Conservation (phyloP, 2,888 invertebrate genomes). For the Macaria notata region DNA sequence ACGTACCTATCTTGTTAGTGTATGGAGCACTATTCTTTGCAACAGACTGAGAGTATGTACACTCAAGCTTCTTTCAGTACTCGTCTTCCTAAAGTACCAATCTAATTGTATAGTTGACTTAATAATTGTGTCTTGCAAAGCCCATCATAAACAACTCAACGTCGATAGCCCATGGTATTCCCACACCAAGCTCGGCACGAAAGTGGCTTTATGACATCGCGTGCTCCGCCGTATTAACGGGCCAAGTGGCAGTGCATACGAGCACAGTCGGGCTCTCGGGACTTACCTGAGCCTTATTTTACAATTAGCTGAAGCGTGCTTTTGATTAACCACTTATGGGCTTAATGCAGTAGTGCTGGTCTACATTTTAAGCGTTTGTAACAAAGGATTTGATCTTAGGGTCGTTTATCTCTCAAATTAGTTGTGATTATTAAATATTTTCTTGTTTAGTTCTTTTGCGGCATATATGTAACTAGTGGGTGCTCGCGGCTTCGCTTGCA, state of each 20-base stretch:
- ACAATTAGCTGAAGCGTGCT: conserved; percentile 30
- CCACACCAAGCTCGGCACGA: conserved; percentile 38
- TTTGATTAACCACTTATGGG: conserved; percentile 13
- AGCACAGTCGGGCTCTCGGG: conserved; percentile 19
- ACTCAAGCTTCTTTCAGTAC: too few species aligned
- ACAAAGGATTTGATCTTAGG: not conserved
- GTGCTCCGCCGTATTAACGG: conserved; percentile 43
- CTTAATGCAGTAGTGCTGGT: conserved; percentile 8
- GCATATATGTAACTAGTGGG: too few species aligned
- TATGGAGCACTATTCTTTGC: too few species aligned
- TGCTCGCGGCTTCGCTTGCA: too few species aligned
- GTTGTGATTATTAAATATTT: too few species aligned
- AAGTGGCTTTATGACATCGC: conserved; percentile 41
- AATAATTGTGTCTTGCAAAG: too few species aligned
- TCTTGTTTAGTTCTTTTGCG: too few species aligned
- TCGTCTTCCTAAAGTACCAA: too few species aligned
- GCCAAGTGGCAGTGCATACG: conserved; percentile 39
- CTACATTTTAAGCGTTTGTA: conserved; percentile 5
- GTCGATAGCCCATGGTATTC: conserved; percentile 6
- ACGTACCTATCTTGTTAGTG: too few species aligned
- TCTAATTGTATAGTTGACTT: too few species aligned
- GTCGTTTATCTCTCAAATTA: not conserved
- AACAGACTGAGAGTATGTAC: too few species aligned
- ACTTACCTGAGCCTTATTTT: conserved; percentile 42
- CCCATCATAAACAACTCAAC: too few species aligned